These are phyloP conservation scores for Coturnix japonica DNA, from an alignment of 2,113 vertebrate species.

Conservation along the genomic window DNA sequence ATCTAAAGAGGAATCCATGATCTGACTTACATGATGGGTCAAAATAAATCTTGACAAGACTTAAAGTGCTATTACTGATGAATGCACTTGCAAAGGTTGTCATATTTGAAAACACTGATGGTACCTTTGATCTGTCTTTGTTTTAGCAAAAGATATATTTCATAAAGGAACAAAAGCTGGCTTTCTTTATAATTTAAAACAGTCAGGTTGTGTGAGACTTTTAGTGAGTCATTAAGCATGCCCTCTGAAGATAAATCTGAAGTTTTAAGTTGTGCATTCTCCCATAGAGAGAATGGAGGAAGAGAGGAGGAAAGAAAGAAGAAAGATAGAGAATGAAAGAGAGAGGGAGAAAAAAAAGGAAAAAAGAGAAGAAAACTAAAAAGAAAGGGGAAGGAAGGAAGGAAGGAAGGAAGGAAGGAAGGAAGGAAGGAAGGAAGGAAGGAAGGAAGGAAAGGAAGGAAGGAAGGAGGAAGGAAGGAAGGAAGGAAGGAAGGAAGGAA, in stretches of 20 bases:
- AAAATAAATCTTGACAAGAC: not conserved
- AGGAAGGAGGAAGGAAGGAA: too few relatives aligned
- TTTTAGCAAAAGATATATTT: not conserved
- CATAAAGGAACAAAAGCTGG: not conserved
- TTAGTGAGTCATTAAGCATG: not conserved
- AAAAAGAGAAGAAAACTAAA: too few relatives aligned
- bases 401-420: too few relatives aligned
- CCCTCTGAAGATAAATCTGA: not conserved
- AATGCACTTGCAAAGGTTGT: not conserved
- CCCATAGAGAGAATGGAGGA: too few relatives aligned
- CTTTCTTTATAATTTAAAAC: not conserved
- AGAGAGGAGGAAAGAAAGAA: too few relatives aligned
- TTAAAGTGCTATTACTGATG: not conserved
- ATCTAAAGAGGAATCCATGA: not conserved
- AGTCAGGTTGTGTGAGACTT: not conserved
- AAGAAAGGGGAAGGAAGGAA: too few relatives aligned
- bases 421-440: not conserved
- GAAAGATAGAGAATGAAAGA: not conserved
- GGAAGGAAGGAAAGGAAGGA: too few relatives aligned
- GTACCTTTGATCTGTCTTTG: not conserved
- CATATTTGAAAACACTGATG: not conserved
- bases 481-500: not conserved
- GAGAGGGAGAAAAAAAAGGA: too few relatives aligned
- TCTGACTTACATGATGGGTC: not conserved
- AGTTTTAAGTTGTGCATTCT: too few relatives aligned